phyloP scores from a whole-genome alignment of 2,888 invertebrate genomes.

The Monoplex corrugatus region DNA sequence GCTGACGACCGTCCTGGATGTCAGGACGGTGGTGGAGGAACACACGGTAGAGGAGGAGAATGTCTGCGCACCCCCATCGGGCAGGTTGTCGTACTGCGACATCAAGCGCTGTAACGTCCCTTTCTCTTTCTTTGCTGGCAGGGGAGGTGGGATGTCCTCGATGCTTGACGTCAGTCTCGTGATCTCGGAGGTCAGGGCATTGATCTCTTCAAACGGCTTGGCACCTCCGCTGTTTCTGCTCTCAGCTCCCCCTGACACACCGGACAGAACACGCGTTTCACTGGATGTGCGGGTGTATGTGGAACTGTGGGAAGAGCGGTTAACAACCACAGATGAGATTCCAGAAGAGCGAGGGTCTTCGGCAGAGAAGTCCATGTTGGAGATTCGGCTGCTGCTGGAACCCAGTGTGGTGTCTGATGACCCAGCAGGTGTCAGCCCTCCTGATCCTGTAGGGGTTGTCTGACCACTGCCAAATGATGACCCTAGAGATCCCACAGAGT shows the following conservation, averaged over 20 bases:
- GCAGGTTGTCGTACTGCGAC: constrained; percentile 88
- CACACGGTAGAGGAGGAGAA: constrained; percentile 53
- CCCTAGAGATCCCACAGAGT: constrained; percentile 57
- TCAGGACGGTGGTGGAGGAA: constrained; percentile 55
- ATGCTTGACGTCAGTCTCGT: constrained; percentile 73
- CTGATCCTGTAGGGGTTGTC: constrained; percentile 34
- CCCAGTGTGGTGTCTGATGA: background rate
- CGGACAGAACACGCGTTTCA: constrained; percentile 59
- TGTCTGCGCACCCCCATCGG: constrained; percentile 57
- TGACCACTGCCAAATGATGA: constrained; percentile 53
- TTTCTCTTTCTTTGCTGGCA: constrained; percentile 86
- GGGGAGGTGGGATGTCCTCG: constrained; percentile 83
- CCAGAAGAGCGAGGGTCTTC: constrained; percentile 33
- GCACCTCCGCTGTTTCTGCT: constrained; percentile 1
- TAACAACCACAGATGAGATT: constrained; percentile 36
- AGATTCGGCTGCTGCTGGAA: constrained; percentile 91
- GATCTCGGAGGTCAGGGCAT: constrained; percentile 73
- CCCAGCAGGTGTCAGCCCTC: background rate
- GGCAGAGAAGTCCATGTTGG: constrained; percentile 91
- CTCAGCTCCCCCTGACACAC: background rate
- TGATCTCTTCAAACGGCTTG: constrained; percentile 72
- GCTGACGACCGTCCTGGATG: constrained; percentile 63
- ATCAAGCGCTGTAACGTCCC: constrained; percentile 84
- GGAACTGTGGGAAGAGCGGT: constrained; percentile 45
- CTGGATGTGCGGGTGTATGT: constrained; percentile 66